Conservation (phyloP, 92 coral and sea anemone genomes). For the Actinostola sp. region DNA sequence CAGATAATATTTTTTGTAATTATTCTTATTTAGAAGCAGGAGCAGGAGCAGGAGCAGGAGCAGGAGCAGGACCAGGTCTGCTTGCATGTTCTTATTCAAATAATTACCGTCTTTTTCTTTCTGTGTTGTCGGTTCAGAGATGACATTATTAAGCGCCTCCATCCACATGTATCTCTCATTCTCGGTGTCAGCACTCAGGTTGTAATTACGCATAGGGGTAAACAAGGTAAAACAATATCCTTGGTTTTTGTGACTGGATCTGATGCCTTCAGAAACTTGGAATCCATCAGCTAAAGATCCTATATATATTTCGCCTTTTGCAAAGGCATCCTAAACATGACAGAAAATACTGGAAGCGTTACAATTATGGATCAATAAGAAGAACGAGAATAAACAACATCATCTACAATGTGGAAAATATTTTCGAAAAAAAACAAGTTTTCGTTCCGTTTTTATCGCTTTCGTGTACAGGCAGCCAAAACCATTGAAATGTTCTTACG, state of each 20-base stretch:
- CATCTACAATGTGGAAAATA: not conserved
- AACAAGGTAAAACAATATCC: conserved; percentile 77
- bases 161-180: conserved; percentile 91
- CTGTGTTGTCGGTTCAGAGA: conserved; percentile 67
- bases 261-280: conserved; percentile 57
- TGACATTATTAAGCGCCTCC: conserved; percentile 54
- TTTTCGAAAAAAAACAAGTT: no score
- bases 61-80: not conserved
- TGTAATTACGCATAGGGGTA: conserved; percentile 74
- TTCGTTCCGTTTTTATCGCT: no score
- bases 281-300: conserved; percentile 87
- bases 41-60: not conserved
- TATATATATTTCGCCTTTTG: conserved; percentile 83
- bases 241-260: conserved; percentile 35
- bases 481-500: no score
- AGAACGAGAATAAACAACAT: not conserved
- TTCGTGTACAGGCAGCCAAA: no score
- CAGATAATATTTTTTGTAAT: no score
- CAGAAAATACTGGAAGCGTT: not conserved
- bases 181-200: conserved; percentile 80
- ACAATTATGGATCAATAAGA: not conserved
- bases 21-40: no score
- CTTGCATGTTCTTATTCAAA: no score
- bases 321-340: conserved; percentile 72
- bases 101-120: conserved; percentile 75